phyloP scores from a whole-genome alignment of 2,888 invertebrate genomes.

The Rutpela maculata region DNA sequence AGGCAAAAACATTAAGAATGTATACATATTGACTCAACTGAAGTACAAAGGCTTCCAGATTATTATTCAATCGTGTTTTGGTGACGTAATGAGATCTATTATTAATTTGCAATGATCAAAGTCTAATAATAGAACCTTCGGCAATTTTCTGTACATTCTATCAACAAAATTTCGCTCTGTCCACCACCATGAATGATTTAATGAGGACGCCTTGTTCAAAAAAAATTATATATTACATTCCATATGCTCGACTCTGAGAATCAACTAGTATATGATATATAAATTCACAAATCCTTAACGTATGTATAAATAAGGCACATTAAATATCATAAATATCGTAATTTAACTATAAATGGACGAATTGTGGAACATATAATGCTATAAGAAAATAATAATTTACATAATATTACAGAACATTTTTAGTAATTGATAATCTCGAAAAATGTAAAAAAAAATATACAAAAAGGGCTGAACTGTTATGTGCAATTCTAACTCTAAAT shows the following conservation, averaged over 20 bases:
- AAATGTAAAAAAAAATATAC: not conserved
- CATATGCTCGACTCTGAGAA: not conserved
- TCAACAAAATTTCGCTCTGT: too few relatives aligned
- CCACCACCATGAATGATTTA: too few relatives aligned
- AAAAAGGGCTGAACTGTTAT: not conserved
- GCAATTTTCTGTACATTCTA: too few relatives aligned
- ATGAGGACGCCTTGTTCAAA: too few relatives aligned
- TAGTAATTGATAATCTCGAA: not conserved
- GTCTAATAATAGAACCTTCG: too few relatives aligned
- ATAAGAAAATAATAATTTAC: conserved; percentile 20
- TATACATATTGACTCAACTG: too few relatives aligned
- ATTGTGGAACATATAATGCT: conserved; percentile 32
- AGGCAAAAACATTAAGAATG: too few relatives aligned
- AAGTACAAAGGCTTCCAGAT: too few relatives aligned
- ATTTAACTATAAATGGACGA: conserved; percentile 44
- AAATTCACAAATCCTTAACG: conserved; percentile 7
- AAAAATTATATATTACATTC: too few relatives aligned
- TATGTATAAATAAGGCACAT: conserved; percentile 46
- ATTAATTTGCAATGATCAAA: too few relatives aligned
- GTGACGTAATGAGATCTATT: too few relatives aligned
- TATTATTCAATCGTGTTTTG: too few relatives aligned
- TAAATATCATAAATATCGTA: conserved; percentile 38
- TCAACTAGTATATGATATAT: conserved; percentile 2
- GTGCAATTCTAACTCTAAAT: conserved; percentile 1
- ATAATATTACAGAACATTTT: conserved; percentile 1